Conservation (phyloP, 2,797 vertebrate genomes). For the Mus minutoides region DNA sequence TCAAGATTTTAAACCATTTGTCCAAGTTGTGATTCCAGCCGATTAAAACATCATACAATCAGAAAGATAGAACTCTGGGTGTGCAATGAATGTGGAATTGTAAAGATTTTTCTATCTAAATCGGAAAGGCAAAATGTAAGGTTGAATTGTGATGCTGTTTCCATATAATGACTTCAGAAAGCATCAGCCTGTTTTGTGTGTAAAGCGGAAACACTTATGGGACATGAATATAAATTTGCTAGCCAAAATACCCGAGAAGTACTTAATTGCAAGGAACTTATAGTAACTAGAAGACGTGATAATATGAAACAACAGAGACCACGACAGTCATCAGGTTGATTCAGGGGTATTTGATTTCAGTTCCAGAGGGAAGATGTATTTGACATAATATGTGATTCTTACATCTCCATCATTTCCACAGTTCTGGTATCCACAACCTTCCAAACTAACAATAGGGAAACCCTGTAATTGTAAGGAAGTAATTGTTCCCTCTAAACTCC, state of each 20-base stretch:
- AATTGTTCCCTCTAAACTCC: not conserved
- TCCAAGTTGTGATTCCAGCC: not conserved
- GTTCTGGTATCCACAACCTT: not conserved
- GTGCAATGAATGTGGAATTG: not conserved
- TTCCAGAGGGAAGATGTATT: not conserved
- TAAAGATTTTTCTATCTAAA: slow-evolving; percentile 41
- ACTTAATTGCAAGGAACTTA: slow-evolving; percentile 27
- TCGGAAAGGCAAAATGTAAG: slow-evolving; percentile 16
- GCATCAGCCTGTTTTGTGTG: not conserved
- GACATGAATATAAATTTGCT: slow-evolving; percentile 34
- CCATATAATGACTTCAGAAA: not conserved
- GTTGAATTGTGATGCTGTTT: slow-evolving; percentile 16
- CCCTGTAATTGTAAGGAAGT: not conserved
- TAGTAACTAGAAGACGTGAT: not conserved
- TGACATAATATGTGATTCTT: not conserved
- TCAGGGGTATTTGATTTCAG: slow-evolving; percentile 28
- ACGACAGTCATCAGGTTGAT: not conserved
- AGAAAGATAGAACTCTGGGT: slow-evolving; percentile 32
- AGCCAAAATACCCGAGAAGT: slow-evolving; percentile 56
- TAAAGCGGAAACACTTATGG: slow-evolving; percentile 34
- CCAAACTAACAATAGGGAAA: not conserved
- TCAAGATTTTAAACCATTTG: slow-evolving; percentile 1
- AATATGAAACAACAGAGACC: not conserved
- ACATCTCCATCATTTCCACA: not conserved
- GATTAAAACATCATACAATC: slow-evolving; percentile 33